Base-by-base conservation (phyloP, 2,888 invertebrate species). In the Polietes domitor region DNA sequence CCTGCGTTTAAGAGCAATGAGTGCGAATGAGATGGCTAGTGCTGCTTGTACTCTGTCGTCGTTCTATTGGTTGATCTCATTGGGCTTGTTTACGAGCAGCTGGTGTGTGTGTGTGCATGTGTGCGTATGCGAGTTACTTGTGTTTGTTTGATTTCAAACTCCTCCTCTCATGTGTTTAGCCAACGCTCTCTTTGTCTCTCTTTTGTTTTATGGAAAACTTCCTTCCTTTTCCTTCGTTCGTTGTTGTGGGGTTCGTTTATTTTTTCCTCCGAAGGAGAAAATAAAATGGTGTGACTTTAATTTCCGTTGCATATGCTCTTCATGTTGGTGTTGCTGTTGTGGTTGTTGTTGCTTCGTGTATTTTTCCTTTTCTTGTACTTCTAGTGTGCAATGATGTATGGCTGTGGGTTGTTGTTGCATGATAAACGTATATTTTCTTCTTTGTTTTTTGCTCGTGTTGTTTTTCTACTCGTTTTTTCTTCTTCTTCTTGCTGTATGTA, bases 261-360 rank as follows among this genome's bases (percentile, higher is more conserved):
- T 41, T 37, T 19, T 68, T 43, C 43, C 12, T 63, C 15, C 21
- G 24, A 58, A 12, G 19, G 7, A n/a, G 43, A 73, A 84, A 73
- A 73, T 58, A 73, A 83, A 84, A 84, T 84, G 84, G 84, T 84
- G 84, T 81, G 77, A 84, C 75, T 84, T 84, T 84, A 76, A 79
- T 81, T 80, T 83, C 83, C 83, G 80, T 83, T 79, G 78, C 70
- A 83, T 61, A 26, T 32, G 47, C 70, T 63, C 21, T 32, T 9
- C 37, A 37, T 76, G 26, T 77, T 61, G 15, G 32, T 74, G 61
- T 58, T 63, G 9, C 53, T 74, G 53, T 17, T 75, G 19, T 41
- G 61, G 43, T 70, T 53, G 47, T 32, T 71, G 41, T 70, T 3
- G n/a, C 63, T 53, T 73, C 41, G 55, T 3, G 37, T 7, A 37